Conservation (phyloP, 2,888 invertebrate genomes). For the Abrostola tripartita region DNA sequence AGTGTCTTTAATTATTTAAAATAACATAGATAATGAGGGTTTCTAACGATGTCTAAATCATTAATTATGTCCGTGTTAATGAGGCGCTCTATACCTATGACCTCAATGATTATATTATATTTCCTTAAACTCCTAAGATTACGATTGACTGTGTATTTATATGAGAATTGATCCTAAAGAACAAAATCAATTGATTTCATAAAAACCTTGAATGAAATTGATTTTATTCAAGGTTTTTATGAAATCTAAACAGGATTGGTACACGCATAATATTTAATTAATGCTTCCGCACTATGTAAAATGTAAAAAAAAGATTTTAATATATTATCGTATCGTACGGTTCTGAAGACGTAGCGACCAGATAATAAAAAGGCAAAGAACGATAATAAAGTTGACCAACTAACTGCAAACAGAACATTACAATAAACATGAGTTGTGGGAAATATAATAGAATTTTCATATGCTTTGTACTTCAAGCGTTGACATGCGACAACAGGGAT, state of each 20-base stretch:
- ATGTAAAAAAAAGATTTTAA: background rate
- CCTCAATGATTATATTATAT: slow-evolving; percentile 48
- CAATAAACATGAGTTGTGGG: background rate
- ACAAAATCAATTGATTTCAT: background rate
- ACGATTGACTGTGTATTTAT: slow-evolving; percentile 18
- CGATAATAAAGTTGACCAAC: slow-evolving; percentile 8
- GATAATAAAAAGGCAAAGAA: slow-evolving; percentile 30
- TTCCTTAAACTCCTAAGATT: slow-evolving; percentile 45
- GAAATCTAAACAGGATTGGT: background rate
- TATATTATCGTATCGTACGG: background rate
- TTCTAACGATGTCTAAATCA: slow-evolving; percentile 48
- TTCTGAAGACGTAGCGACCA: slow-evolving; percentile 2
- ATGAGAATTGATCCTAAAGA: background rate
- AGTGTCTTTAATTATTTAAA: slow-evolving; percentile 34
- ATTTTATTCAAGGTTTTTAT: background rate
- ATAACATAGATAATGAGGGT: slow-evolving; percentile 44
- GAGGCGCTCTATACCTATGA: slow-evolving; percentile 45
- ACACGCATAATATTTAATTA: background rate
- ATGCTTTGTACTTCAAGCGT: background rate
- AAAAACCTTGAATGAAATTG: background rate
- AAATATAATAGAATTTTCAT: background rate
- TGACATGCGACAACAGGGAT: background rate
- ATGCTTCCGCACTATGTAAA: background rate
- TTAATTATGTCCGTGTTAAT: slow-evolving; percentile 52
- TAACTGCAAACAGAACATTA: slow-evolving; percentile 6